phyloP scores from a whole-genome alignment of 2,888 invertebrate genomes.

The Catocala fraxini region DNA sequence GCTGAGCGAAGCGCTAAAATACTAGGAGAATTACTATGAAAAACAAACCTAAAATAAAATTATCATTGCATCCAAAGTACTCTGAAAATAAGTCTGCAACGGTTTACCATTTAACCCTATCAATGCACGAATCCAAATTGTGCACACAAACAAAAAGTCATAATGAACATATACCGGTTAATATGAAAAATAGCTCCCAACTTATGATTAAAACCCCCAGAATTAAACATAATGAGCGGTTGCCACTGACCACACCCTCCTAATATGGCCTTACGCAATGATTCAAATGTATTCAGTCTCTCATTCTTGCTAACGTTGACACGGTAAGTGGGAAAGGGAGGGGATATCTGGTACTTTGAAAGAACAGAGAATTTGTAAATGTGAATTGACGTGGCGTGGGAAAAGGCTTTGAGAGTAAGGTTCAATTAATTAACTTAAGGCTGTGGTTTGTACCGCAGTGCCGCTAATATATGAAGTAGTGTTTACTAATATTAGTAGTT shows the following conservation, averaged over 20 bases:
- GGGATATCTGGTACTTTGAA: conserved; percentile 46
- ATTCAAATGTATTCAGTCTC: conserved; percentile 68
- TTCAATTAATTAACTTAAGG: conserved; percentile 51
- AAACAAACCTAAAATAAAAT: no score
- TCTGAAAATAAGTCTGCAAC: no score
- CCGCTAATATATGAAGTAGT: conserved; percentile 25
- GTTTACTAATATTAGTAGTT: conserved; percentile 24
- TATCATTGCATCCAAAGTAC: no score
- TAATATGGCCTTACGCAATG: conserved; percentile 70
- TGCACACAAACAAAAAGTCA: conserved; percentile 38
- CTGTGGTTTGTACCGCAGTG: conserved; percentile 22
- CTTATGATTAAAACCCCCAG: conserved; percentile 74
- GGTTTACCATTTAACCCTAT: not conserved
- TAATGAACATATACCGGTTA: conserved; percentile 50
- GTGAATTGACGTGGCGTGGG: conserved; percentile 67
- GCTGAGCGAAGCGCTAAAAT: no score
- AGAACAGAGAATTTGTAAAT: conserved; percentile 55
- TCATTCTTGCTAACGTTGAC: conserved; percentile 49
- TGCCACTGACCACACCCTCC: conserved; percentile 74
- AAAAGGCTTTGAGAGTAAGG: conserved; percentile 52
- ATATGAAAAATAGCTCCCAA: conserved; percentile 70
- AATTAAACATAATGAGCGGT: conserved; percentile 80
- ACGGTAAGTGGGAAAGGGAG: conserved; percentile 54
- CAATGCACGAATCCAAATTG: conserved; percentile 19
- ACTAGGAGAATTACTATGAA: no score